Evolutionary conservation across 2,113 vertebrate species (phyloP), one percentile per base, ranked within the genome.

Genomic region (Caretta caretta): DNA sequence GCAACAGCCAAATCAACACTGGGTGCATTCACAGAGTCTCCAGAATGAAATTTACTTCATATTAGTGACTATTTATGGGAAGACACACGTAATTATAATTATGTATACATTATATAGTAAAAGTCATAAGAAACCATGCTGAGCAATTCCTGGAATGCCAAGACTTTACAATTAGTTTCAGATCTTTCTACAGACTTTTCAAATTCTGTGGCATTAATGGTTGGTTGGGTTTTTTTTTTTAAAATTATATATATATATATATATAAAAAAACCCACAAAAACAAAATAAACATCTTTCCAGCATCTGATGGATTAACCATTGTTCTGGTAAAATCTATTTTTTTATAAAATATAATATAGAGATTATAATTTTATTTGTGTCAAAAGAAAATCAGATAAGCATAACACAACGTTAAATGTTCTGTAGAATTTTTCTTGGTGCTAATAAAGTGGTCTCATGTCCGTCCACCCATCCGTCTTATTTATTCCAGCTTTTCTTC

Each of bases 1-100:
- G 62, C 65, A 90, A 92, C 81, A 84, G 10, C 25, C 56, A 93
- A 90, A 96, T 88, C 83, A 90, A 83, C 38, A 80, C 35, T 93
- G 93, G 62, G 95, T 88, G 83, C 92, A 86, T 69, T 80, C 42
- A 25, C 48, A 86, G 3, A 91, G 94, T 69, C 62, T 48, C 53
- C 25, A 4, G 79, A 92, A 93, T 19, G 87, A 76, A 86, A 90
- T 76, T 81, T 87, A 69, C 88, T 93, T 62, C 72, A 92, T 35
- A 42, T n/a, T 8, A 76, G 51, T 16, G 7, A n/a, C 84, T 91
- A 81, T 87, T 93, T 87, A 38, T 27, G 88, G 62, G 51, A 49
- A 91, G 78, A 51, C 2, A 42, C 76, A 24, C 5, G 11, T 90
- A n/a, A 46, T 89, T 89, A 51, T 27, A 51, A 62, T 86, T 92